A percentile compares a stretch with the other conserved stretches of the same genome.
Evolutionary conservation across 2,797 vertebrate species (phyloP).

Genomic region (Centropyge bicolor): DNA sequence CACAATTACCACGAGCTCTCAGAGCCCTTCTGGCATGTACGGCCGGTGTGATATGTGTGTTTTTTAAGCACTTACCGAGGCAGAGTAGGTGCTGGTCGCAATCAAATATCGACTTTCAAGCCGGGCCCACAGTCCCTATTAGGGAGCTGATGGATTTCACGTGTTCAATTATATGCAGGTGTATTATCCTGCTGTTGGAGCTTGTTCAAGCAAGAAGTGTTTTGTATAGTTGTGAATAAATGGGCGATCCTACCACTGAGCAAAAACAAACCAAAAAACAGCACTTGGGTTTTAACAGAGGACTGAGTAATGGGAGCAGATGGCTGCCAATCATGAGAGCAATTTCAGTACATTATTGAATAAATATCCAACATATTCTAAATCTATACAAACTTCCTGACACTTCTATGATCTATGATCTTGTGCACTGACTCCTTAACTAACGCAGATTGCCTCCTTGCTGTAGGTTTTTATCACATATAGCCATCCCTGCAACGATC

Average conservation of each 20-base stretch:
- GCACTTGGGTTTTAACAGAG: not conserved
- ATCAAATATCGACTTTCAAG: conserved; percentile 52
- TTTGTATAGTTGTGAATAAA: conserved; percentile 1
- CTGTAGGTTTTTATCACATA: too few species aligned
- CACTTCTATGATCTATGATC: not conserved
- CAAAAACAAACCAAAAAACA: conserved; percentile 10
- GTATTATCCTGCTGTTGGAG: conserved; percentile 18
- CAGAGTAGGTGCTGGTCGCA: conserved; percentile 15
- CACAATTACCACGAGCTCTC: conserved; percentile 42
- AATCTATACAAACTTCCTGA: not conserved
- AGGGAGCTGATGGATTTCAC: conserved; percentile 37
- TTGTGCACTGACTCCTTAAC: not conserved
- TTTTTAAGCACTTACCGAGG: conserved; percentile 26
- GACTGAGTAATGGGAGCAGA: not conserved
- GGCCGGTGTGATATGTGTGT: conserved; percentile 2
- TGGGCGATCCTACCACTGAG: not conserved
- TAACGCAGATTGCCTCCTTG: too few species aligned
- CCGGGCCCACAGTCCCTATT: conserved; percentile 1
- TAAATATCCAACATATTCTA: too few species aligned
- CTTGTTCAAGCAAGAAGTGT: not conserved
- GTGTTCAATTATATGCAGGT: conserved; percentile 37
- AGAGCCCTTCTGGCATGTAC: conserved; percentile 18
- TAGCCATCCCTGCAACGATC: too few species aligned
- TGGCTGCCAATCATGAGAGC: not conserved
- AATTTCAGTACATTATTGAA: conserved; percentile 1